Percentiles rank a stretch among this genome's conserved stretches.
These are phyloP conservation scores for Morinoia aosen DNA, from an alignment of 2,888 invertebrate genomes.

Conservation along the genomic window DNA sequence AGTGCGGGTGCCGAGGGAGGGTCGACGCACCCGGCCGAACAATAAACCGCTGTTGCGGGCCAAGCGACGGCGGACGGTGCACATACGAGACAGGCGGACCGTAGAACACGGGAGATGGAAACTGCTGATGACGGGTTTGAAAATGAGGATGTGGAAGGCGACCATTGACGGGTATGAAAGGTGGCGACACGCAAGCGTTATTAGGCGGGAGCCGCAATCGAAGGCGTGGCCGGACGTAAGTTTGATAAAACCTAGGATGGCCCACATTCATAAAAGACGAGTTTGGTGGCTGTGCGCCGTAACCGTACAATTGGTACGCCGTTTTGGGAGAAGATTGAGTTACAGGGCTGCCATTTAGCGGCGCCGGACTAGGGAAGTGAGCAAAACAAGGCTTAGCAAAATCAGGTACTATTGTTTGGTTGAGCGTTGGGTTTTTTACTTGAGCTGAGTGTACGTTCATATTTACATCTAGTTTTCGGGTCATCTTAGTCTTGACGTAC, in stretches of 20 bases:
- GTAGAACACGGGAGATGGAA: constrained; percentile 16
- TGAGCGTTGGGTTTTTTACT: constrained; percentile 68
- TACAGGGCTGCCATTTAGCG: background rate
- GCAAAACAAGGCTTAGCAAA: constrained; percentile 67
- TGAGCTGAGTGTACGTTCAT: background rate
- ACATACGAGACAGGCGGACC: background rate
- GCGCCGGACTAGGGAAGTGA: constrained; percentile 59
- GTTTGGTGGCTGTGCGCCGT: background rate
- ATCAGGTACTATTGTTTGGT: constrained; percentile 68
- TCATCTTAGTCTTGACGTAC: constrained; percentile 57
- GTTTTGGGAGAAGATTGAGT: background rate
- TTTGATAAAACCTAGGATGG: constrained; percentile 33
- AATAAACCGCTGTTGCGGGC: constrained; percentile 19
- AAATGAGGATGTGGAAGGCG: constrained; percentile 32
- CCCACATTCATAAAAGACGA: background rate
- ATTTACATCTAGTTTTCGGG: constrained; percentile 56
- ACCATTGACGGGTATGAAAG: constrained; percentile 13
- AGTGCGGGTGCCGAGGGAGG: constrained; percentile 40
- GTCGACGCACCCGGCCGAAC: background rate
- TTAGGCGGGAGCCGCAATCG: background rate
- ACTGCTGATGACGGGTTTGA: constrained; percentile 6
- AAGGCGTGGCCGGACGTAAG: background rate
- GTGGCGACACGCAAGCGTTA: background rate
- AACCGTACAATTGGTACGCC: background rate
- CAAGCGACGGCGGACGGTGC: background rate